Base-by-base conservation (phyloP, 2,888 invertebrate species). In the Drosophila koepferae region DNA sequence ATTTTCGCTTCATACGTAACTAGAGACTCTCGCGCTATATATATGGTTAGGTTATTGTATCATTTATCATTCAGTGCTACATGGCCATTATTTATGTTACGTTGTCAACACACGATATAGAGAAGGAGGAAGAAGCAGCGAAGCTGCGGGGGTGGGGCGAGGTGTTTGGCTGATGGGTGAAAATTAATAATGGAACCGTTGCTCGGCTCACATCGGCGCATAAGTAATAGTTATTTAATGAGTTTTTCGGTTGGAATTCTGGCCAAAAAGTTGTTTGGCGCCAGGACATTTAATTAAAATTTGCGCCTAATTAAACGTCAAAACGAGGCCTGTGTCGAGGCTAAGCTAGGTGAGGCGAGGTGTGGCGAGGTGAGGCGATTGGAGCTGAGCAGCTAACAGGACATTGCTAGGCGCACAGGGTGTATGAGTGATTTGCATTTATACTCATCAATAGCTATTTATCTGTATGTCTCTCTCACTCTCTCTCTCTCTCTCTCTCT, bases 171-270 rank as follows among this genome's bases (percentile, higher is more conserved):
- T 49, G 44, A 20, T 31, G 51, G n/a, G 7, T 44, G 54, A 41
- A 77, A 75, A 87, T 87, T 82, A 78, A 89, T 78, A 85, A 74
- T 71, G 83, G 81, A 72, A 73, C 63, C 82, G 73, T 81, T 70
- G 69, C 69, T 62, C 51, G 44, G 58, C 71, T 74, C 75, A 84
- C 87, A 84, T 75, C 51, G 77, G 28, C 64, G 77, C 69, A 66
- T 77, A 75, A 82, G 77, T 85, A 89, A 86, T 86, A 85, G 85
- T 85, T 89, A 82, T 86, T 86, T 89, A 87, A 89, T 89, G 87
- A 82, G 81, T 78, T 86, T 82, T 82, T 82, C 70, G 77, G 75
- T 74, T 51, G 74, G 67, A 72, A 77, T 72, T 44, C 58, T 62
- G 43, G 78, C 78, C 64, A 72, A 77, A 77, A 74, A 83, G 51